A percentile compares a stretch with the other conserved stretches of the same genome.
These are phyloP conservation scores for Platycheirus albimanus DNA, from an alignment of 2,888 invertebrate species.

Conservation along the genomic window DNA sequence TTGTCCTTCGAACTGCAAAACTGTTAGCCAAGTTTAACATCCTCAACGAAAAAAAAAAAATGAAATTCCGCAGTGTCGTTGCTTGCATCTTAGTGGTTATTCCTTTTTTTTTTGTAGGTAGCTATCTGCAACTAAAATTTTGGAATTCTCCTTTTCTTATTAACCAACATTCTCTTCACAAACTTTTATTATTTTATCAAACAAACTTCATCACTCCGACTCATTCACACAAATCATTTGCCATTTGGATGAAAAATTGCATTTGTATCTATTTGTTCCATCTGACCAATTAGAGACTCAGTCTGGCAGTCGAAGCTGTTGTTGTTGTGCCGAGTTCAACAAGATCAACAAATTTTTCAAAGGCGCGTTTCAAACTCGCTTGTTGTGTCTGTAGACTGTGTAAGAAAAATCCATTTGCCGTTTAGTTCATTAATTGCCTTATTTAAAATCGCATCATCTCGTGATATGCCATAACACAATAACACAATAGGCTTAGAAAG, in stretches of 20 bases:
- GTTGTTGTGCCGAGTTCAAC: conserved; percentile 48
- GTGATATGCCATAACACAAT: conserved; percentile 66
- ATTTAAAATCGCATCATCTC: conserved; percentile 71
- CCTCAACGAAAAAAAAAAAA: too few relatives aligned
- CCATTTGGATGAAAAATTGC: conserved; percentile 63
- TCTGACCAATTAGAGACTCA: conserved; percentile 65
- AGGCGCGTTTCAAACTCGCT: conserved; percentile 44
- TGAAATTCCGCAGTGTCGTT: too few relatives aligned
- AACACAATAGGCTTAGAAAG: conserved; percentile 38
- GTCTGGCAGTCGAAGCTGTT: conserved; percentile 9
- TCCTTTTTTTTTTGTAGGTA: too few relatives aligned
- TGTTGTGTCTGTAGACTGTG: neutral
- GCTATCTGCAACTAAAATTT: too few relatives aligned
- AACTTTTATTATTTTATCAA: conserved; percentile 7
- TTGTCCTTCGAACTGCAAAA: too few relatives aligned
- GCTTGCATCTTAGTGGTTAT: too few relatives aligned
- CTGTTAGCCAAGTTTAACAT: too few relatives aligned
- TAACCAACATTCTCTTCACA: too few relatives aligned
- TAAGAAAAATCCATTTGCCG: conserved; percentile 41
- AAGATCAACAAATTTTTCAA: conserved; percentile 55
- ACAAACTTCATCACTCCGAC: conserved; percentile 14
- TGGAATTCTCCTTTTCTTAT: too few relatives aligned
- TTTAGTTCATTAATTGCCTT: conserved; percentile 70
- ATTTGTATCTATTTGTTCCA: conserved; percentile 67
- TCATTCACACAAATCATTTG: conserved; percentile 60